Conservation (phyloP, 92 coral and sea anemone genomes). For the Zoanthus solanderi region DNA sequence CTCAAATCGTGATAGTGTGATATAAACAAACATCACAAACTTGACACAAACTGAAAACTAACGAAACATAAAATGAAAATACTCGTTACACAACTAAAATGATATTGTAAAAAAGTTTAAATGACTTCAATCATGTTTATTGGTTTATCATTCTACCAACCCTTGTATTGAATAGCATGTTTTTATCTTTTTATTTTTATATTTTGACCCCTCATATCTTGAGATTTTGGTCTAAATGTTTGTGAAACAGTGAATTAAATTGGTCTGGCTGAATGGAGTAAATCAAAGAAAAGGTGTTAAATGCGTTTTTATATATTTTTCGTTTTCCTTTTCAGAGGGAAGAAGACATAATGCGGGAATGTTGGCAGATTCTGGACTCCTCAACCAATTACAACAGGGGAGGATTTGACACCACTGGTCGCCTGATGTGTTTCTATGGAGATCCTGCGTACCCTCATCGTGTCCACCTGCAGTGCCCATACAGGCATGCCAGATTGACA, state of each 20-base stretch:
- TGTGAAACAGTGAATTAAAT: no score
- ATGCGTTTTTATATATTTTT: constrained; percentile 16
- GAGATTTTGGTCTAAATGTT: constrained; percentile 18
- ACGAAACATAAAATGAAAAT: constrained; percentile 41
- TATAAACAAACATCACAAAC: constrained; percentile 17
- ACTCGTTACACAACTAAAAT: constrained; percentile 44
- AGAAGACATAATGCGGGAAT: background rate
- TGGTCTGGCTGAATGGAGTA: constrained; percentile 16
- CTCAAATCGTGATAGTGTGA: constrained; percentile 27
- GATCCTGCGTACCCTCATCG: background rate
- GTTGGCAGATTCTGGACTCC: constrained; percentile 29
- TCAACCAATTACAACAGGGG: constrained; percentile 14
- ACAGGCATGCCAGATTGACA: constrained; percentile 18
- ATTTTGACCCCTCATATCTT: background rate
- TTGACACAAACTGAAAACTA: constrained; percentile 28
- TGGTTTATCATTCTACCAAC: constrained; percentile 42
- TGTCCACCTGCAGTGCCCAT: constrained; percentile 23
- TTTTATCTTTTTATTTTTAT: constrained; percentile 12
- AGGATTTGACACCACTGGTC: constrained; percentile 21
- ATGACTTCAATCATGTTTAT: constrained; percentile 40
- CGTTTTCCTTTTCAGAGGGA: background rate
- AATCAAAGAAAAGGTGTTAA: constrained; percentile 27
- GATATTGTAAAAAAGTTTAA: constrained; percentile 38
- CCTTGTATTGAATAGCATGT: constrained; percentile 45
- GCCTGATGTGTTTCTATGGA: background rate